A percentile compares a stretch with the other conserved stretches of the same genome.
Conservation (phyloP, 1,140 invertebrate genomes). For the Trachelipus rathkii region DNA sequence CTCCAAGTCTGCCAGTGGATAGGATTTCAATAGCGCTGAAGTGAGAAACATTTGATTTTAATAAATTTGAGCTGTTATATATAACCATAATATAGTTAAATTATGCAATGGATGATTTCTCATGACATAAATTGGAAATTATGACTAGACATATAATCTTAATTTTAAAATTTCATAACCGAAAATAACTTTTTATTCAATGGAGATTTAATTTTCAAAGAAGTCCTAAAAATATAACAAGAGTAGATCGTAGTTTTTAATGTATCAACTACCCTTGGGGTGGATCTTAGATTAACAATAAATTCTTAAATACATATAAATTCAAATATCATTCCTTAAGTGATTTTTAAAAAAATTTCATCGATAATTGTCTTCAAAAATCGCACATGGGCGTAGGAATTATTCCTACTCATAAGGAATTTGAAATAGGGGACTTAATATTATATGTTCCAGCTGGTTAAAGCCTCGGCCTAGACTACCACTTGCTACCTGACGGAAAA, state of each 20-base stretch:
- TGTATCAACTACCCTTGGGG: conserved; percentile 29
- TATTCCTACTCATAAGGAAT: background rate
- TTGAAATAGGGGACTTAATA: background rate
- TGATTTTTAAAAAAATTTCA: background rate
- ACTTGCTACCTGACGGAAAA: conserved; percentile 1
- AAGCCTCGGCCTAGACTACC: background rate
- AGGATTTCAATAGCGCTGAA: conserved; percentile 95
- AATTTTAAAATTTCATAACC: no score
- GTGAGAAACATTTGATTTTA: conserved; percentile 98
- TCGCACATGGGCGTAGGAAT: background rate
- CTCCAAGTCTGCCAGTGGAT: conserved; percentile 80
- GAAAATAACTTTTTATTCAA: conserved; percentile 47
- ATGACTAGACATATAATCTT: conserved; percentile 82
- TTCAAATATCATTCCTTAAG: background rate
- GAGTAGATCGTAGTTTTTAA: conserved; percentile 25
- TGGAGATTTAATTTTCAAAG: conserved; percentile 17
- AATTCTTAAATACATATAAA: conserved; percentile 12
- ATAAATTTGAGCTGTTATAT: conserved; percentile 79
- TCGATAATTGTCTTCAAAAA: background rate
- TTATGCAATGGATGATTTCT: conserved; percentile 91
- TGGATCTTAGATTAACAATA: conserved; percentile 21
- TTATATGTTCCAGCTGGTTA: background rate
- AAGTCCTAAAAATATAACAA: background rate
- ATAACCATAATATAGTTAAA: conserved; percentile 83
- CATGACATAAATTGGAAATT: conserved; percentile 74